These are phyloP conservation scores for Apis florea DNA, from an alignment of 1,140 invertebrate genomes.

Conservation along the genomic window DNA sequence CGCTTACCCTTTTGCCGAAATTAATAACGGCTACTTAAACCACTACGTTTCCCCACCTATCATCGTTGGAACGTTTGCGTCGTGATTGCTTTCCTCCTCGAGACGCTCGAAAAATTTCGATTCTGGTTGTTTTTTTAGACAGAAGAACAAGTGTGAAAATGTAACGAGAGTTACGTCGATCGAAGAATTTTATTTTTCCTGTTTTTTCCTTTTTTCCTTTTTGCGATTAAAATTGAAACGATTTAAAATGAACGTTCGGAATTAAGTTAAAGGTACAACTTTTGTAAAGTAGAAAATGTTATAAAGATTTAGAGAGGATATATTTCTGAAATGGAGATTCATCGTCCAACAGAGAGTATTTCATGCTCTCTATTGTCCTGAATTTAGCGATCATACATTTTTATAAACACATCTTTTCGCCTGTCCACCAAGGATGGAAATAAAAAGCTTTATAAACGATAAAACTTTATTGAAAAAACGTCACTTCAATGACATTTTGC, in stretches of 20 bases:
- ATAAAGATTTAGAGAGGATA: neutral
- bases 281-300: neutral
- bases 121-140: neutral
- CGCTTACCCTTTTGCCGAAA: conserved; percentile 15
- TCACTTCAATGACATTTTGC: neutral
- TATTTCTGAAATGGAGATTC: conserved; percentile 1
- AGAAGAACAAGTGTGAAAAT: too few species aligned
- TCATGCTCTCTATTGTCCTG: neutral
- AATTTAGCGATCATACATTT: neutral
- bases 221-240: neutral
- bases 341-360: neutral
- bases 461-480: neutral
- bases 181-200: too few species aligned
- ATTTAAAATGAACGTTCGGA: neutral
- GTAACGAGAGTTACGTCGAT: too few species aligned
- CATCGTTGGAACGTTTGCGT: neutral
- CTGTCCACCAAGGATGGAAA: neutral
- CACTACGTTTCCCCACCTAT: neutral
- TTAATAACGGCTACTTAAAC: conserved; percentile 40
- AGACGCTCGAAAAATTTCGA: neutral
- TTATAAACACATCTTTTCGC: neutral
- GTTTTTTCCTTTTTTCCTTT: neutral
- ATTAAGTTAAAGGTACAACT: neutral
- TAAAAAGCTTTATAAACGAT: neutral
- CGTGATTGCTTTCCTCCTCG: neutral